A percentile compares a stretch with the other conserved stretches of the same genome.
phyloP scores from a whole-genome alignment of 2,888 invertebrate species.

The Alcis repandata region DNA sequence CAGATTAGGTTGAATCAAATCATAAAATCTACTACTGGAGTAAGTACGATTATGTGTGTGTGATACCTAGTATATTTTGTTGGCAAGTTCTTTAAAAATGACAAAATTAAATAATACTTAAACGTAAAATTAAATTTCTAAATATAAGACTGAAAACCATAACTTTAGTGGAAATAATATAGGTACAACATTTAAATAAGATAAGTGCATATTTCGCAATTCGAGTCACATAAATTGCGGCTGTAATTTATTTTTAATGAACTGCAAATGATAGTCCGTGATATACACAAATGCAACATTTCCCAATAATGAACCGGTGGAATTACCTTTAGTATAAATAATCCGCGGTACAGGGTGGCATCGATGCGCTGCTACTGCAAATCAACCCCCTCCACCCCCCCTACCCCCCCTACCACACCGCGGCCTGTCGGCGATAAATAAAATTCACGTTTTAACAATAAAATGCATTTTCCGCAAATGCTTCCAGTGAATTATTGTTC shows the following conservation, averaged over 20 bases:
- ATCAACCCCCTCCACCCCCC: constrained; percentile 80
- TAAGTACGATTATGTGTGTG: no score
- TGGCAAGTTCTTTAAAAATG: no score
- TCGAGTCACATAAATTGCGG: constrained; percentile 44
- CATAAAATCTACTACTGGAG: no score
- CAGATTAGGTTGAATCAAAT: no score
- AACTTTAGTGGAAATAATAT: constrained; percentile 36
- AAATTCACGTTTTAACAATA: constrained; percentile 87
- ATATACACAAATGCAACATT: constrained; percentile 84
- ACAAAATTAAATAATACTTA: no score
- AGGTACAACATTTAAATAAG: constrained; percentile 18
- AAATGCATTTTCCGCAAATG: constrained; percentile 87
- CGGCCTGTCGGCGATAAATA: constrained; percentile 85
- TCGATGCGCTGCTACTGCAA: constrained; percentile 84
- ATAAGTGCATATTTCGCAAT: constrained; percentile 30
- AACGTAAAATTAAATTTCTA: not conserved
- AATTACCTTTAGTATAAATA: constrained; percentile 86
- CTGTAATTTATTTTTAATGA: constrained; percentile 75
- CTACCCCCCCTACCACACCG: constrained; percentile 58
- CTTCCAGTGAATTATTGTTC: constrained; percentile 83
- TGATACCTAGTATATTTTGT: no score
- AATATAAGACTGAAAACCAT: not conserved
- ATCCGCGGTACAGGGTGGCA: constrained; percentile 84
- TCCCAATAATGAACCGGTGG: constrained; percentile 84
- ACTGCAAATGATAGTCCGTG: constrained; percentile 80